phyloP scores from a whole-genome alignment of 30 jellyfish, hydroid and myxozoan genomes.

The Aurelia sp. region DNA sequence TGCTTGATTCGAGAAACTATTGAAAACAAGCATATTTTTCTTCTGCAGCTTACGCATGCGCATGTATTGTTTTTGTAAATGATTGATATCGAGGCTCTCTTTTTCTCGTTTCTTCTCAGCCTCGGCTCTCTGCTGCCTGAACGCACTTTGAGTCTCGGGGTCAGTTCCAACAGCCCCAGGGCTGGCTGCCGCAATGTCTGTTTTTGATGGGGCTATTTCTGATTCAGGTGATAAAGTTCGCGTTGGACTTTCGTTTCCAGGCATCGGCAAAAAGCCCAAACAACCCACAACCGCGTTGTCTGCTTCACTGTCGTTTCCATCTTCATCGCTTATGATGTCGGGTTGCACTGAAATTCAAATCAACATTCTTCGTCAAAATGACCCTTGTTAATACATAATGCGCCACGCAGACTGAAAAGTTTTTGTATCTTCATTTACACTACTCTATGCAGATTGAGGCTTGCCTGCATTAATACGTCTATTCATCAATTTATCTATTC shows the following conservation, averaged over 20 bases:
- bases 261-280: constrained; percentile 46
- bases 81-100: constrained; percentile 70
- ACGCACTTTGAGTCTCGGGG: constrained; percentile 73
- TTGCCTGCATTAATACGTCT: too few species aligned
- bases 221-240: neutral
- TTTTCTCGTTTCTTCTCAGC: constrained; percentile 73
- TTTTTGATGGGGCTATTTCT: constrained; percentile 55
- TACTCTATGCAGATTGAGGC: too few species aligned
- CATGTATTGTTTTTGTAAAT: constrained; percentile 79
- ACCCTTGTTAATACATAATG: too few species aligned
- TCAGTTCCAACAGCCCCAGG: constrained; percentile 88
- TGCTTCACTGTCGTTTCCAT: constrained; percentile 59
- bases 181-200: constrained; percentile 68
- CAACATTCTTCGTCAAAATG: too few species aligned
- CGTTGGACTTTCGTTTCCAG: constrained; percentile 20
- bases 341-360: constrained; percentile 15
- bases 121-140: constrained; percentile 71
- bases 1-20: constrained; percentile 64
- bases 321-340: constrained; percentile 70
- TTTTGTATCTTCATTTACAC: too few species aligned
- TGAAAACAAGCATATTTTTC: constrained; percentile 90
- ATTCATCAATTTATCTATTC: too few species aligned
- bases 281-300: constrained; percentile 61
- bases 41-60: constrained; percentile 90
- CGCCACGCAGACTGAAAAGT: too few species aligned